A percentile compares a stretch with the other conserved stretches of the same genome.
These are phyloP conservation scores for Euzetes globulus DNA, from an alignment of 2,888 invertebrate genomes.

Conservation along the genomic window DNA sequence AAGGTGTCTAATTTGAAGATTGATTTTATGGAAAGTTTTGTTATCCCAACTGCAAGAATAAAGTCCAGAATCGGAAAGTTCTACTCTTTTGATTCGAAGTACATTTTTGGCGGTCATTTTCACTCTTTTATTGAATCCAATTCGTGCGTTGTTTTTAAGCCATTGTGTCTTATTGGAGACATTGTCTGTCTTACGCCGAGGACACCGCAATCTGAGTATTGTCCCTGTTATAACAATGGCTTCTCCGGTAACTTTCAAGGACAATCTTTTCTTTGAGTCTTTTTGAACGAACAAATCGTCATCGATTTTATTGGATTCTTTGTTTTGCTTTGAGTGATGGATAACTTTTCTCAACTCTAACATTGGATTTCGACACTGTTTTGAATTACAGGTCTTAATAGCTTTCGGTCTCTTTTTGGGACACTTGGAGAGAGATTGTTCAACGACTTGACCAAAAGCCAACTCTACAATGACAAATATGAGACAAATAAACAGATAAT, in stretches of 20 bases:
- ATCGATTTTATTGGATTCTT: not conserved
- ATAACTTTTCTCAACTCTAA: conserved; percentile 18
- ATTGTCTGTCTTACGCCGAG: conserved; percentile 47
- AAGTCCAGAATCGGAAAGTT: conserved; percentile 69
- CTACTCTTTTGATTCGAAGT: conserved; percentile 70
- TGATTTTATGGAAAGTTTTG: not conserved
- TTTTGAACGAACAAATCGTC: conserved; percentile 62
- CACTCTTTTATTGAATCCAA: conserved; percentile 1
- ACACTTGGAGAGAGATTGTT: conserved; percentile 62
- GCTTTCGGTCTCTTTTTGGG: conserved; percentile 44
- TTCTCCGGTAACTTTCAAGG: conserved; percentile 78
- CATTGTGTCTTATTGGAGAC: not conserved
- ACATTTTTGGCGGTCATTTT: conserved; percentile 55
- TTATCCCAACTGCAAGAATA: conserved; percentile 60
- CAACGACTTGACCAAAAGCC: conserved; percentile 82
- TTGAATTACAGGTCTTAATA: conserved; percentile 27
- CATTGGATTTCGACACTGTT: conserved; percentile 28
- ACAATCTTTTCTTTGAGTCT: conserved; percentile 70
- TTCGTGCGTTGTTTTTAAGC: conserved; percentile 25
- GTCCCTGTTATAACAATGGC: conserved; percentile 85
- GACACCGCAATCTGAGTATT: conserved; percentile 86
- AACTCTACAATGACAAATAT: conserved; percentile 54
- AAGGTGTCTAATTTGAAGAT: conserved; percentile 45
- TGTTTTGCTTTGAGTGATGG: not conserved
- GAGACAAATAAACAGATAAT: not conserved